A percentile compares a stretch with the other conserved stretches of the same genome.
phyloP scores from a whole-genome alignment of 2,113 vertebrate genomes.

The Halcyon malimbica region DNA sequence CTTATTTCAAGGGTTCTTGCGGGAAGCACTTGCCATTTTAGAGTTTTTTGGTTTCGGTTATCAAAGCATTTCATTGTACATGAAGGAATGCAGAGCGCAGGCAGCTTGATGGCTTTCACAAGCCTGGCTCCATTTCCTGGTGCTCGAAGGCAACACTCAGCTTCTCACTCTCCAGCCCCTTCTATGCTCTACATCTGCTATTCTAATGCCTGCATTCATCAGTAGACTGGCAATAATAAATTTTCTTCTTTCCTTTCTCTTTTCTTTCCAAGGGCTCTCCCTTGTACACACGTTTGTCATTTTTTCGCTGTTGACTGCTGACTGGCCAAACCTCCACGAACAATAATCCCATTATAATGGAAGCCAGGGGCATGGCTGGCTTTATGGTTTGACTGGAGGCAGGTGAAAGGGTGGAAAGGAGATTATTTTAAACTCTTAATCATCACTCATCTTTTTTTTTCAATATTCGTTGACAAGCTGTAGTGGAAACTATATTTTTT shows the following conservation, averaged over 20 bases:
- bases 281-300: constrained; percentile 28
- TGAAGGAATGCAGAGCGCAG: constrained; percentile 59
- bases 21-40: constrained; percentile 45
- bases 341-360: constrained; percentile 49
- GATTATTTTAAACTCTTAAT: constrained; percentile 53
- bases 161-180: constrained; percentile 65
- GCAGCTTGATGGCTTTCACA: constrained; percentile 73
- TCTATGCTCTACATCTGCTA: constrained; percentile 72
- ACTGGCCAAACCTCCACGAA: not conserved
- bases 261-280: constrained; percentile 25
- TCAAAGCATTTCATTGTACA: constrained; percentile 70
- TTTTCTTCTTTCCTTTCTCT: constrained; percentile 61
- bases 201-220: constrained; percentile 79
- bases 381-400: constrained; percentile 51
- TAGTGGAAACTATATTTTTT: constrained; percentile 10
- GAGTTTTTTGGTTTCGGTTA: constrained; percentile 25
- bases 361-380: constrained; percentile 34
- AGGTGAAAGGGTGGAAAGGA: constrained; percentile 68
- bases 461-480: constrained; percentile 44
- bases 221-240: constrained; percentile 71
- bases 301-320: constrained; percentile 24
- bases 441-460: constrained; percentile 58
- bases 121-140: constrained; percentile 73
- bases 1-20: constrained; percentile 24
- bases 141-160: constrained; percentile 72